Base-by-base conservation (phyloP, 2,888 invertebrate species). In the Pristionchus japonicus region DNA sequence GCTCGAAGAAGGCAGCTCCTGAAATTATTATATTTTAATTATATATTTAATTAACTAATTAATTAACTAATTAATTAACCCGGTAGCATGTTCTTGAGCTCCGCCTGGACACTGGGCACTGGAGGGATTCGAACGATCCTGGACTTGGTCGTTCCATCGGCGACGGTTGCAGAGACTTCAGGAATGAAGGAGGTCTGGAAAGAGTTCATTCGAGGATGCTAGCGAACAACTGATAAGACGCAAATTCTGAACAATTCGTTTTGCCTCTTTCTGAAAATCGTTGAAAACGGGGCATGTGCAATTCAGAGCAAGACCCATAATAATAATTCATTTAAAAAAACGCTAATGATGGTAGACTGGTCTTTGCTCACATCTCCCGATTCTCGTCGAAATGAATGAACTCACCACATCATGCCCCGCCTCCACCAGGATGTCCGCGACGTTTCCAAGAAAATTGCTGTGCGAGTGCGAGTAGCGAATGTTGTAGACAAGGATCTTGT, bases 401-500 rank as follows among this genome's bases (percentile, higher is more conserved):
- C 89, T 88, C 3, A 90, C 90, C 84, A 90, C 90, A 88, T 90
- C 87, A 67, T 90, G 90, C 17, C 90, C 90, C 34, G 90, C 90
- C 61, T 90, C 90, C 0, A 88, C 89, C 0, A 90, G 86, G 74
- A 88, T 90, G 49, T 90, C 90, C 11, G 90, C 90, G 0, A 90
- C 64, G 23, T 84, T 88, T 11, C 89, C 90, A 77, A 90, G 87
- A 85, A 89, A 90, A 43, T 89, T 90, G 70, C 86, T 88, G 74
- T 90, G 90, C 61, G 89, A 89, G 61, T 89, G 89, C 3, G 88
- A 89, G 57, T 88, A 90, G 34, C 88, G 49, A n/a, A 90, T 89
- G 20, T 90, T 89, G 83, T 89, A 89, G 7, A 90, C 89, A 9
- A 90, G 88, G 27, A 88, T 89, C 34, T 90, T 90, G 77, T 88